Evolutionary conservation across 2,113 vertebrate genomes (phyloP), one percentile per base, ranked within the genome.

Genomic region (Pituophis catenifer): DNA sequence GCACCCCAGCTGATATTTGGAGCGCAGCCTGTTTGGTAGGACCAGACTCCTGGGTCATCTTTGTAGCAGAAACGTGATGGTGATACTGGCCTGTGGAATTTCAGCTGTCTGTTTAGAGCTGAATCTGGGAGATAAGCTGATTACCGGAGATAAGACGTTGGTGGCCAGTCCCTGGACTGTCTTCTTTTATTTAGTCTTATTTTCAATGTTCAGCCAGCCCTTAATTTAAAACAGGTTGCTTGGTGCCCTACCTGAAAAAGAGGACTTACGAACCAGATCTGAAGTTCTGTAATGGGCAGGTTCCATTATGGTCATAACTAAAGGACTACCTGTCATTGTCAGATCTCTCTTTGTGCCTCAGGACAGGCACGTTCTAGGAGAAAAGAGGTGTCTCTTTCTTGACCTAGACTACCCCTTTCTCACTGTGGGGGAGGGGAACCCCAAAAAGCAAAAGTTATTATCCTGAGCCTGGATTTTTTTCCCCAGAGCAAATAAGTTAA

Each of bases 1-100:
- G 98, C 29, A 98, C 98, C 12, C 97, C 98, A 33, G 98, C 96
- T 0, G 98, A 99, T 94, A 98, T 99, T 95, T 99, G 98, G 98
- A 99, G 98, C 75, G 97, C 96, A 0, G 98, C 98, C 44, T 99
- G 98, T 94, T 96, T 99, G 98, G 98, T 99, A 97, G 96, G 97
- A 93, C 38, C 21, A 3, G 48, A 44, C n/a, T 89, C 24, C 65
- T 0, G 70, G 33, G 3, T 11, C 24, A 48, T 29, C n/a, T 11
- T 12, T 8, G 38, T 24, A 48, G 75, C 75, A 21, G 17, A 33
- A 44, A 38, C 1, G 17, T 90, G 2, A 26, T 9, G 65, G 93
- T n/a, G 59, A 90, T 29, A 11, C 44, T 53, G 17, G 24, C 59
- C 65, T 81, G 23, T 91, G 65, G 65, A 91, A 91, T 54, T 23